These are phyloP conservation scores for Ceratina calcarata DNA, from an alignment of 1,140 invertebrate genomes.

Conservation along the genomic window DNA sequence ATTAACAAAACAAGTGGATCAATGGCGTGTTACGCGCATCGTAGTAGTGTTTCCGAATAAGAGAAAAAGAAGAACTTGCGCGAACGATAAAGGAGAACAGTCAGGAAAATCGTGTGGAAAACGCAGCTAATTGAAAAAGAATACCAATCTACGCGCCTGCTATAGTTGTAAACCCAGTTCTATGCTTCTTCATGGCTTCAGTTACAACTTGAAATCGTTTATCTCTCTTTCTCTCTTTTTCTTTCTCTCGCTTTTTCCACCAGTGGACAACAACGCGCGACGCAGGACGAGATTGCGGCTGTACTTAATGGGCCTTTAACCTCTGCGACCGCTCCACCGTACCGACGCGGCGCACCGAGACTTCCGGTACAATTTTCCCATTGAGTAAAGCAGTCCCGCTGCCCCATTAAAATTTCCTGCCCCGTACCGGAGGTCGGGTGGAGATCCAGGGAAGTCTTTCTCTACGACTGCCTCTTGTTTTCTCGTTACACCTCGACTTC, in stretches of 20 bases:
- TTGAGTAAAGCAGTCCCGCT: slow-evolving; percentile 57
- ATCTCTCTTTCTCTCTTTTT: neutral
- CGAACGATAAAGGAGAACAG: neutral
- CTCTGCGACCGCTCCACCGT: slow-evolving; percentile 42
- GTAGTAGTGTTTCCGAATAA: no score
- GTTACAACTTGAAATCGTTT: slow-evolving; percentile 12
- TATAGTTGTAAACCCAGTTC: neutral
- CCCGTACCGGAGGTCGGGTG: neutral
- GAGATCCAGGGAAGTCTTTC: neutral
- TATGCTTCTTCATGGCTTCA: neutral
- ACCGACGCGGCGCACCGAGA: slow-evolving; percentile 51
- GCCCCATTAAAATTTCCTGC: slow-evolving; percentile 61
- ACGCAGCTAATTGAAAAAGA: slow-evolving; percentile 15
- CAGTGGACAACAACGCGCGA: slow-evolving; percentile 34
- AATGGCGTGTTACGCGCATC: no score
- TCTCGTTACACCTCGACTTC: slow-evolving; percentile 45
- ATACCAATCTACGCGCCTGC: neutral
- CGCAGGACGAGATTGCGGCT: slow-evolving; percentile 62
- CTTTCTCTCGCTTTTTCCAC: slow-evolving; percentile 18
- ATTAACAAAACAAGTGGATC: no score
- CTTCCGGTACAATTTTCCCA: slow-evolving; percentile 73
- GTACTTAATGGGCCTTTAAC: slow-evolving; percentile 72
- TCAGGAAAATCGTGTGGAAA: neutral
- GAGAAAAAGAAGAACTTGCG: neutral
- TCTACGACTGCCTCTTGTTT: slow-evolving; percentile 32